A percentile compares a stretch with the other conserved stretches of the same genome.
These are phyloP conservation scores for Xestoiulus laeticollis DNA, from an alignment of 2,888 invertebrate species.

Conservation along the genomic window DNA sequence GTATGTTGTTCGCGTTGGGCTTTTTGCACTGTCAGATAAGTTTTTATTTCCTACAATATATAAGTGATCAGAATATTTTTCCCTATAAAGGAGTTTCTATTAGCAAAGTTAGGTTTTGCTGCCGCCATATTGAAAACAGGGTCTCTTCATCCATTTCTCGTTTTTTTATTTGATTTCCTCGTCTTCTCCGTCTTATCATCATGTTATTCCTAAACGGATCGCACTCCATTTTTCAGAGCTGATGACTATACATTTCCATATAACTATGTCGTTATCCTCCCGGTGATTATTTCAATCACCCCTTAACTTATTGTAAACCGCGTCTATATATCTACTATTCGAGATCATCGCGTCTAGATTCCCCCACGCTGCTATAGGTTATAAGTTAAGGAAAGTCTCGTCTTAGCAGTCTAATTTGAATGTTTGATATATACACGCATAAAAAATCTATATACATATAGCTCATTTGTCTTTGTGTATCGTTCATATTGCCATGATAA, in stretches of 20 bases:
- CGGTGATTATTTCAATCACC: slow-evolving; percentile 24
- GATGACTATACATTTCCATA: slow-evolving; percentile 43
- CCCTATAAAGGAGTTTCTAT: neutral
- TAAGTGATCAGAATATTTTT: slow-evolving; percentile 15
- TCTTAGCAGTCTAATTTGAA: slow-evolving; percentile 39
- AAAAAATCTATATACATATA: slow-evolving; percentile 44
- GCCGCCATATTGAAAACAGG: slow-evolving; percentile 45
- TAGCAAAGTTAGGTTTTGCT: slow-evolving; percentile 5
- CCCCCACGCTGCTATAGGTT: slow-evolving; percentile 19
- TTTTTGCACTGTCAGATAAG: neutral
- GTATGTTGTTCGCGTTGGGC: neutral
- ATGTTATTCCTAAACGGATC: neutral
- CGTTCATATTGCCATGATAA: slow-evolving; percentile 45
- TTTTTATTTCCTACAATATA: neutral
- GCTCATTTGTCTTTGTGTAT: slow-evolving; percentile 39
- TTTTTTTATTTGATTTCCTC: neutral
- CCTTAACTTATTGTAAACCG: slow-evolving; percentile 46
- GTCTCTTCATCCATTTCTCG: slow-evolving; percentile 45
- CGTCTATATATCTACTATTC: slow-evolving; percentile 34
- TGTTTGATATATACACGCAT: slow-evolving; percentile 25
- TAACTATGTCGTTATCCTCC: slow-evolving; percentile 35
- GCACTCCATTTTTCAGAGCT: slow-evolving; percentile 16
- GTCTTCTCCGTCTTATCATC: neutral
- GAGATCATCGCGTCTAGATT: slow-evolving; percentile 20
- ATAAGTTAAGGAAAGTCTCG: neutral